Base-by-base conservation (phyloP, 1,140 invertebrate species). In the Rhizoglyphus robini region DNA sequence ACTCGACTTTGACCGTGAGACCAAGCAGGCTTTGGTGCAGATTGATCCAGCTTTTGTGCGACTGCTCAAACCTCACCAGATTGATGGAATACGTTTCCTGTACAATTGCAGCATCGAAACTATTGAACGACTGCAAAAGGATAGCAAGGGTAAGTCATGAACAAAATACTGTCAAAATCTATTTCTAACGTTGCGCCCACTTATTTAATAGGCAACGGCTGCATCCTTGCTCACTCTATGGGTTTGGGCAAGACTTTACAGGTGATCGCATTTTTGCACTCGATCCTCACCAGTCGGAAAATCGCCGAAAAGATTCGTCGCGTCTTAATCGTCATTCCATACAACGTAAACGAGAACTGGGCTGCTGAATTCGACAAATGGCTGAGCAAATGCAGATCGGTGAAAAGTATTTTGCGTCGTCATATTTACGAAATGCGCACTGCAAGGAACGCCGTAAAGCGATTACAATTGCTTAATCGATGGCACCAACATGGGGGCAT, bases 41-140 rank as follows among this genome's bases (percentile, higher is more conserved):
- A 51, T 60, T 15, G 58, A 60, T 60, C 2, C n/a, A 2, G 58
- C 15, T n/a, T 27, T 60, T 46, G 58, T 23, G 15, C 13, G 8
- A 15, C 15, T 60, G 13, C 29, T 68, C 2, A 68, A 68, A 67
- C 68, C 68, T 30, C 65, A 68, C 51, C 81, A 92, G 82, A 95
- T 97, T 76, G 93, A 93, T 62, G 94, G 95, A 1, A 88, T 97
- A 38, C 80, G 93, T 54, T 98, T 98, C 77, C 76, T 98, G 23
- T 98, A 90, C 77, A 94, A 97, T 75, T 97, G 96, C 74, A 86
- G 97, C 30, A 90, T 90, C 72, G 95, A 98, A 75, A 88, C 88
- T 23, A 70, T 96, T 0, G 84, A 90, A 69, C 80, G 83, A 36
- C 78, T 85, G 1, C 87, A 88, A 54, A 84, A 38, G 8, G 13